A percentile compares a stretch with the other conserved stretches of the same genome.
Evolutionary conservation across 1,140 invertebrate species (phyloP).

Genomic region (Dryas iulia): DNA sequence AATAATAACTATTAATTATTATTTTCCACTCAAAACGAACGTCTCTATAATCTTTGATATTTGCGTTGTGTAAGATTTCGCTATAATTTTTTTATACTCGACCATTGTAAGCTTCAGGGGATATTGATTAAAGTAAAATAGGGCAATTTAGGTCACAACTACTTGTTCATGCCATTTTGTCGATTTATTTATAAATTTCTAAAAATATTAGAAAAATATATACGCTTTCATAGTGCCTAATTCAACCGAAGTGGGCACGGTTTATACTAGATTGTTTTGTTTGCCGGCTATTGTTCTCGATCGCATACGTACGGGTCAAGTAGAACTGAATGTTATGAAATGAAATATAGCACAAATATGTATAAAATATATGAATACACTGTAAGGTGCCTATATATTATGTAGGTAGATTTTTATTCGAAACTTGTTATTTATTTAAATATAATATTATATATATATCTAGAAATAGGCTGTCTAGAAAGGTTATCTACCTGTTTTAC

Average conservation of each 20-base stretch:
- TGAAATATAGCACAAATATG: not conserved
- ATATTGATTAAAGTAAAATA: not conserved
- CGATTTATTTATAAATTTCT: not conserved
- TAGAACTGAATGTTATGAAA: not conserved
- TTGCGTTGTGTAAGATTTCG: not conserved
- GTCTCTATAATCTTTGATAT: not conserved
- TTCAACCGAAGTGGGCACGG: not conserved
- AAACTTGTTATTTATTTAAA: too few relatives aligned
- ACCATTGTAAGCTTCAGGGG: not conserved
- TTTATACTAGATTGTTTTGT: conserved; percentile 1
- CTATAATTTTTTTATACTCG: not conserved
- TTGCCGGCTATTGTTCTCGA: not conserved
- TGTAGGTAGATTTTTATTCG: too few relatives aligned
- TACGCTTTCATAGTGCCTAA: not conserved
- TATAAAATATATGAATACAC: not conserved
- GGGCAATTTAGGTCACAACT: not conserved
- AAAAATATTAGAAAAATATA: not conserved
- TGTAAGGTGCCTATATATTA: too few relatives aligned
- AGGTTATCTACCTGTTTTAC: too few relatives aligned
- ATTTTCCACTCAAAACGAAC: not conserved
- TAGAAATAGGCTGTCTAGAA: too few relatives aligned
- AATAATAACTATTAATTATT: not conserved
- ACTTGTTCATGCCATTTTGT: not conserved
- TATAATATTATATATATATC: too few relatives aligned
- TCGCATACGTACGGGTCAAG: not conserved